phyloP scores from a whole-genome alignment of 2,113 vertebrate species.

The Campylomormyrus numenius region DNA sequence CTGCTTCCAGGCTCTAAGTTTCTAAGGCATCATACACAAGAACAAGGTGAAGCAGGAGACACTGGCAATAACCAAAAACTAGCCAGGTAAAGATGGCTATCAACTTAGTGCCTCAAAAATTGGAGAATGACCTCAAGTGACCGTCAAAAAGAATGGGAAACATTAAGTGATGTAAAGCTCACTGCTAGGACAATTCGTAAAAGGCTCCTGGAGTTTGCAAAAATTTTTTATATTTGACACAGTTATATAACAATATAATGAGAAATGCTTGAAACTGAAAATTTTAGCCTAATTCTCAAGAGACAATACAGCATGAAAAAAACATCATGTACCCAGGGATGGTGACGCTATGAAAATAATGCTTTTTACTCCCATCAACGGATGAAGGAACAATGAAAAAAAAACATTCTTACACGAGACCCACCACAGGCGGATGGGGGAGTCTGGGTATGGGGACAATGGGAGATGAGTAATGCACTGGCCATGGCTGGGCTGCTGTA shows the following conservation, averaged over 20 bases:
- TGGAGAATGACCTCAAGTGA: not conserved
- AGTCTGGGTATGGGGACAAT: not conserved
- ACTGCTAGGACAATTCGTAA: not conserved
- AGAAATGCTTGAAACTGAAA: no score
- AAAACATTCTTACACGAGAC: no score
- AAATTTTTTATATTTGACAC: not conserved
- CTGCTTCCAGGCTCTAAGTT: not conserved
- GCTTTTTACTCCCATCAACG: no score
- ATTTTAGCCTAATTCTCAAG: no score
- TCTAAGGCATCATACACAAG: not conserved
- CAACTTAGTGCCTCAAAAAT: not conserved
- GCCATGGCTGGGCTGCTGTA: not conserved
- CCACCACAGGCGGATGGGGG: no score
- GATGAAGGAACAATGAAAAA: no score
- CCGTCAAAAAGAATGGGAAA: not conserved
- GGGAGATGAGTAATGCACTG: not conserved
- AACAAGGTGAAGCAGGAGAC: not conserved
- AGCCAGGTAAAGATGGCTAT: not conserved
- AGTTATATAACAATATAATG: not conserved
- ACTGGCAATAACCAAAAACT: not conserved
- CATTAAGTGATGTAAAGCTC: not conserved
- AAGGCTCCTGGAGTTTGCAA: not conserved
- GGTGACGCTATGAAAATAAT: no score
- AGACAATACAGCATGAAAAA: no score
- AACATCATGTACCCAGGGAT: no score